Base-by-base conservation (phyloP, 2,888 invertebrate species). In the Melieria crassipennis region DNA sequence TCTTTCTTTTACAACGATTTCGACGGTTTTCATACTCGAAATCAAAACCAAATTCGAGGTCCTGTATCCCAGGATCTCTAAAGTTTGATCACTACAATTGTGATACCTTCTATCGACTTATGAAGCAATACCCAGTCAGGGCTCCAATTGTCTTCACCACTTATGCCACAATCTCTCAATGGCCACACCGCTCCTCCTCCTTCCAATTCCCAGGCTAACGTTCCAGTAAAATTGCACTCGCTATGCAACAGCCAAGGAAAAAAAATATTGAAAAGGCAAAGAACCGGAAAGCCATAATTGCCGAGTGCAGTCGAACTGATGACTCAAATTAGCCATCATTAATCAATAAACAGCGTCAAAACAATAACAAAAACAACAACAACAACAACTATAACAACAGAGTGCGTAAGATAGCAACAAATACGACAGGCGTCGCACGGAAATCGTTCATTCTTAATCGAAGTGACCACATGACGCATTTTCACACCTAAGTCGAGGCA, bases 241-340 rank as follows among this genome's bases (percentile, higher is more conserved):
- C 30, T 30, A 30, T 2, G 30, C 30, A 30, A 30, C 30, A 30
- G 30, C 2, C 30, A 30, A 56, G 13, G 30, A 30, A 13, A 57
- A 16, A 10, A 57, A 57, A 5, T 56, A 6, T 5, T 57, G 7
- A 6, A 57, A 13, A 16, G 30, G 4, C 9, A 13, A 57, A 64
- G 58, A 71, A 76, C 80, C 80, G 82, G 79, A 83, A 81, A 80
- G 80, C 76, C 75, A 76, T 78, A 79, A 82, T 80, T 81, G 76
- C 78, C 70, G 42, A 61, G 56, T 73, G n/a, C 70, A 61, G 56
- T 11, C 60, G 46, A 58, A 13, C 65, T 57, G 58, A 72, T 16
- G 67, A 73, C 76, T 75, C 74, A 78, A 79, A 79, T 80, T 79
- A 79, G 76, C 73, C 69, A 82, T 80, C 84, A 84, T 84, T 82